Evolutionary conservation across 2,797 vertebrate genomes (phyloP), one percentile per base, ranked within the genome.

Genomic region (Mormyrops boulengeri): DNA sequence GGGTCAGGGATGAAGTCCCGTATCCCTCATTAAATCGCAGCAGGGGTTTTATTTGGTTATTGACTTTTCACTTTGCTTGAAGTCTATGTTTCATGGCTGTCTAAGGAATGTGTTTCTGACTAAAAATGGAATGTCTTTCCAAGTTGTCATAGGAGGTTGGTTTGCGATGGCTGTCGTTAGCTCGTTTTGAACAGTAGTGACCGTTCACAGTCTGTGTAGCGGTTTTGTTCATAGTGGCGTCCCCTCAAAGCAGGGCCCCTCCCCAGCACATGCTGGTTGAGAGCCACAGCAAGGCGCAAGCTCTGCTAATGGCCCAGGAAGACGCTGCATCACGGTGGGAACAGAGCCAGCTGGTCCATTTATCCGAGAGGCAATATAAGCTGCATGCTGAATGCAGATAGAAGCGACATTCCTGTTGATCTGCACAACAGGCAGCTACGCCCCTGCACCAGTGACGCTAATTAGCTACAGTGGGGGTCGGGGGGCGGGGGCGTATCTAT

Each of bases 311-410:
- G 82, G 57, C 38, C 22, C 55, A 66, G 80, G 88, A 66, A 85
- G 80, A 14, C 17, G 26, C 12, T 41, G 44, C 7, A n/a, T 17
- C 89, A 84, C 88, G 82, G 82, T 89, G 93, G 93, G 93, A 94
- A 89, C 5, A 0, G 38, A 1, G 93, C 93, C 94, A 94, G 62
- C 14, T 1, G 89, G 91, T 93, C 94, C 94, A 94, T 95, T 94
- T 95, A 92, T 88, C 92, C 93, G 91, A 90, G 49, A 87, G 92
- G 22, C 17, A 60, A 44, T 41, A 41, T 19, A 19, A 85, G 77
- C 90, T 41, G 50, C 17, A 30, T 53, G 19, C 38, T 14, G 89
- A 88, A 69, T 69, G 90, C 55, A 89, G 91, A 85, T 90, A n/a
- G n/a, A 50, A 30, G 5, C 22, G 89, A 90, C 92, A 92, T 87